Evolutionary conservation across 1,140 invertebrate species (phyloP), one percentile per base, ranked within the genome.

Genomic region (Ctenoplectra terminalis): DNA sequence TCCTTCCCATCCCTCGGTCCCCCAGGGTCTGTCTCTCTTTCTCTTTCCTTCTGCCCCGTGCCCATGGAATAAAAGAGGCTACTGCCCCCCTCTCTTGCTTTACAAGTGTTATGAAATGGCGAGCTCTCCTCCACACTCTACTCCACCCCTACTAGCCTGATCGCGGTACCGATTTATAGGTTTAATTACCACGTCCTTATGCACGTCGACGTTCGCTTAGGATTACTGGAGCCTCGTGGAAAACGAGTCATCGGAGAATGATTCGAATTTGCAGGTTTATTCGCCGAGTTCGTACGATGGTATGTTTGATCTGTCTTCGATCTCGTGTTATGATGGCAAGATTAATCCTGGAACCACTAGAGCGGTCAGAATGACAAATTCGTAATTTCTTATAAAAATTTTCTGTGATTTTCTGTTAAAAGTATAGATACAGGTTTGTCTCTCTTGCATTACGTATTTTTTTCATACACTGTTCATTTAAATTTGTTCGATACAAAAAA

Each of bases 31-130:
- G 40, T 20, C 64, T 29, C 64, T 67, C 78, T 76, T 58, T 34
- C 72, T 52, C 75, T 31, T 56, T 13, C 13, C 23, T 23, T 40
- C 52, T 61, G 29, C 5, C 37, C 26, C 9, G 52, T 15, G n/a
- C 50, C 48, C 54, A 34, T 9, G 60, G 63, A 46, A 70, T 71
- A 70, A 81, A 73, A 87, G 77, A 83, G 40, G 46, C 64, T 60
- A 82, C 74, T 60, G 75, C 75, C 63, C 67, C 63, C 64, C 60
- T 73, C 72, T 78, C 80, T 70, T 76, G 56, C 67, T 82, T 82
- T 88, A 85, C 84, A 74, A 88, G 81, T 88, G 84, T 88, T 88
- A 88, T 54, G 84, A 86, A 88, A 86, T 50, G 77, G 61, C 48
- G 15, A 54, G 1, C 75, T 40, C 50, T 46, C 31, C 48, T 29